Conservation (phyloP, 2,888 invertebrate genomes). For the Erebia aethiops region DNA sequence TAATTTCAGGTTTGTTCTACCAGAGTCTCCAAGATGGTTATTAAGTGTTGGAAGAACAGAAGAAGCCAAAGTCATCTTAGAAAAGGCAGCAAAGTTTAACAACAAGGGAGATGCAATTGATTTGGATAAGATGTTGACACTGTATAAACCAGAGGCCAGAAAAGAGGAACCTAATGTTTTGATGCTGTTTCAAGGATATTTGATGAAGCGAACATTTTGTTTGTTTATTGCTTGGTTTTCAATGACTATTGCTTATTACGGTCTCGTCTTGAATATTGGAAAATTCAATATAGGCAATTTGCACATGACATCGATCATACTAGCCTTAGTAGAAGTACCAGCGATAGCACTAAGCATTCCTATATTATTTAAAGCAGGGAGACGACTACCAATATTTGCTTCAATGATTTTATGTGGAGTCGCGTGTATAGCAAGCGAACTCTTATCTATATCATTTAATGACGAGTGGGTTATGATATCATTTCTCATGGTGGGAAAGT, state of each 20-base stretch:
- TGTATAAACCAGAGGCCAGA: slow-evolving; percentile 68
- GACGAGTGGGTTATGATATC: slow-evolving; percentile 87
- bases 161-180: slow-evolving; percentile 81
- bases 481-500: slow-evolving; percentile 91
- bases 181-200: slow-evolving; percentile 86
- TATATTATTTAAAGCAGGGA: slow-evolving; percentile 88
- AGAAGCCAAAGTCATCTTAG: slow-evolving; percentile 86
- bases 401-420: slow-evolving; percentile 87
- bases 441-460: slow-evolving; percentile 78
- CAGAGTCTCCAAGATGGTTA: slow-evolving; percentile 92
- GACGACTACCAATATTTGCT: slow-evolving; percentile 87
- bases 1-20: slow-evolving; percentile 86
- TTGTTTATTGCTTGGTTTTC: slow-evolving; percentile 90
- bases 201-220: slow-evolving; percentile 87
- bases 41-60: slow-evolving; percentile 87
- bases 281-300: slow-evolving; percentile 89
- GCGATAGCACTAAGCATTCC: slow-evolving; percentile 90
- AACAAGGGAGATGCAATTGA: slow-evolving; percentile 85
- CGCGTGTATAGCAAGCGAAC: slow-evolving; percentile 86
- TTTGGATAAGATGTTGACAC: slow-evolving; percentile 86
- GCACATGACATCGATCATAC: slow-evolving; percentile 88
- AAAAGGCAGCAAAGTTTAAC: slow-evolving; percentile 86
- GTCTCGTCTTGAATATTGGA: slow-evolving; percentile 87
- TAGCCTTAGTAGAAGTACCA: slow-evolving; percentile 90
- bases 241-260: slow-evolving; percentile 90